phyloP scores from a whole-genome alignment of 1,140 invertebrate species.

The Drosophila carrolli region DNA sequence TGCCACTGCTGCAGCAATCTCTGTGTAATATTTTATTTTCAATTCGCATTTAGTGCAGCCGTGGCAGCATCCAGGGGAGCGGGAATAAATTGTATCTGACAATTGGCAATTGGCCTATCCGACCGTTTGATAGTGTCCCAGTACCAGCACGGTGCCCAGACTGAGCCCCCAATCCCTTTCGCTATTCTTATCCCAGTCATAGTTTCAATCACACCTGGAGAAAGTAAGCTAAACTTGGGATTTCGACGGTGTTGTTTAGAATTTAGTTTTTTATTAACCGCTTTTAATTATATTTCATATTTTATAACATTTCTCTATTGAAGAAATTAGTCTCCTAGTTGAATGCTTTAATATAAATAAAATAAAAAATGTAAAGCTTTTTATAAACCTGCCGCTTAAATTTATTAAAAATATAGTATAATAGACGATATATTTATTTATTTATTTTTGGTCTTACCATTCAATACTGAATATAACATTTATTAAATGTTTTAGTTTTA shows the following conservation, averaged over 20 bases:
- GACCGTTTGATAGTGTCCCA: slow-evolving; percentile 75
- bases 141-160: slow-evolving; percentile 23
- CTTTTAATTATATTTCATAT: neutral
- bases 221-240: neutral
- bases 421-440: too few relatives aligned
- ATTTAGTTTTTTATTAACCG: neutral
- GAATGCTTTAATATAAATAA: too few relatives aligned
- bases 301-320: too few relatives aligned
- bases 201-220: neutral
- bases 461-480: too few relatives aligned
- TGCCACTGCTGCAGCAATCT: slow-evolving; percentile 65
- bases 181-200: neutral
- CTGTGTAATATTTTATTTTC: slow-evolving; percentile 82
- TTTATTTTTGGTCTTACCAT: too few relatives aligned
- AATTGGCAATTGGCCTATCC: slow-evolving; percentile 83
- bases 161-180: slow-evolving; percentile 1
- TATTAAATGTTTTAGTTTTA: too few relatives aligned
- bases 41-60: slow-evolving; percentile 82
- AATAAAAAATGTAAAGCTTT: too few relatives aligned
- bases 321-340: too few relatives aligned
- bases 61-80: slow-evolving; percentile 74
- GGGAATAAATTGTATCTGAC: slow-evolving; percentile 82
- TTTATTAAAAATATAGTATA: too few relatives aligned
- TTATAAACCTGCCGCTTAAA: too few relatives aligned
- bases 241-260: neutral